Base-by-base conservation (phyloP, 1,140 invertebrate species). In the Drosophila navojoa region DNA sequence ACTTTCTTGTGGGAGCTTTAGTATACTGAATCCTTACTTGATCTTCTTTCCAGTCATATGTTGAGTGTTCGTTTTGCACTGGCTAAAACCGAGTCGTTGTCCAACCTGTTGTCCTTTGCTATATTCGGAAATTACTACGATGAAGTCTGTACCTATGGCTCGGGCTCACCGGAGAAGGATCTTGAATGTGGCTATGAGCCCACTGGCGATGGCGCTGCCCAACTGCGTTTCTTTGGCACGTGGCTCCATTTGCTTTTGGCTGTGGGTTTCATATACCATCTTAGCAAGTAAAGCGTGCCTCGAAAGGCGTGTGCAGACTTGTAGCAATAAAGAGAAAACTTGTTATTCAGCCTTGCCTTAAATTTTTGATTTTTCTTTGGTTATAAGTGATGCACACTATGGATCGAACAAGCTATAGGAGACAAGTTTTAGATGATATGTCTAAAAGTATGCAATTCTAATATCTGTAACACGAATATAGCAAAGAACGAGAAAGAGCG, bases 121-220 rank as follows among this genome's bases (percentile, higher is more conserved):
- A 71, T 90, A 29, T 91, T 91, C 57, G 90, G 84, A 0, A 91
- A 91, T n/a, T 91, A 90, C 53, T 91, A 67, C 29, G 75, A 84
- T 38, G 73, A 90, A 0, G 22, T 25, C 13, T 89, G 84, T 32
- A 89, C 84, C 2, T 80, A 58, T 58, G 55, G 62, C 0, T 47
- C 10, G 2, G 73, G 73, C 49, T 2, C 15, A 32, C 6, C n/a
- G 5, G 49, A 58, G 5, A 22, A 87, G 71, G 63, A 82, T 32
- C 6, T 67, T 11, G 11, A 57, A 1, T 89, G 80, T 6, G 85
- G 85, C 25, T 82, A 53, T 3, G 25, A 5, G 10, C 22, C 40
- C 3, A n/a, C 15, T 5, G 71, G 10, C 0, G 47, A 45, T 47
- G 52, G 47, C 27, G 63, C 5, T 10, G 42, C 10, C 2, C 35